Conservation (phyloP, 2,888 invertebrate genomes). For the Xestia rhomboidea region DNA sequence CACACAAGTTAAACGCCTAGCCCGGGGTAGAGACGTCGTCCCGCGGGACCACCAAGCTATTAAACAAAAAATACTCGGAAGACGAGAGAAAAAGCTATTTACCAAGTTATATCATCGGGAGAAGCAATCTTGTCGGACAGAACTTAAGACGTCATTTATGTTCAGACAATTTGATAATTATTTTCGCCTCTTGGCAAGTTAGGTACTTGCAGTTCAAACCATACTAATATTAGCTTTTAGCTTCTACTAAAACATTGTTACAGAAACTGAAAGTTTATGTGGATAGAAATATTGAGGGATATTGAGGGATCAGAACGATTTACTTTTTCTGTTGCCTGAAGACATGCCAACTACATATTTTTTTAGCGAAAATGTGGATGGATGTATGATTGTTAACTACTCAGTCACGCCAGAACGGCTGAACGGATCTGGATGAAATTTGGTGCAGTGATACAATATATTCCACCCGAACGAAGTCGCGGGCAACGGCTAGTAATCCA, state of each 20-base stretch:
- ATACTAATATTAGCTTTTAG: not conserved
- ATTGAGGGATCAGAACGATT: not conserved
- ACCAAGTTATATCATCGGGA: not conserved
- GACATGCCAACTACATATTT: not conserved
- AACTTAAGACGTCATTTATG: not conserved
- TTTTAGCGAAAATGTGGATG: not conserved
- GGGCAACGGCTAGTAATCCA: not conserved
- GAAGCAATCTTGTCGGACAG: not conserved
- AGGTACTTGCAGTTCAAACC: not conserved
- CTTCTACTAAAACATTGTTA: slow-evolving; percentile 1
- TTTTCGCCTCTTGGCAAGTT: not conserved
- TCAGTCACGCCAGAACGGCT: not conserved
- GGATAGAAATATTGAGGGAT: not conserved
- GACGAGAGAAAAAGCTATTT: slow-evolving; percentile 12
- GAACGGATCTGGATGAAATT: not conserved
- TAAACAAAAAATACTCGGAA: slow-evolving; percentile 31
- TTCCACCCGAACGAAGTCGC: not conserved
- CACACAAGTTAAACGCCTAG: slow-evolving; percentile 27
- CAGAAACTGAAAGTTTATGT: not conserved
- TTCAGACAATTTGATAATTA: not conserved
- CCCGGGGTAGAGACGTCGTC: not conserved
- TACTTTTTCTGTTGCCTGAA: not conserved
- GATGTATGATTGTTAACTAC: not conserved
- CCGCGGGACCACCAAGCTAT: slow-evolving; percentile 24
- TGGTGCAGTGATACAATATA: not conserved